These are phyloP conservation scores for Drosophila erecta DNA, from an alignment of 1,140 invertebrate genomes.

Conservation along the genomic window DNA sequence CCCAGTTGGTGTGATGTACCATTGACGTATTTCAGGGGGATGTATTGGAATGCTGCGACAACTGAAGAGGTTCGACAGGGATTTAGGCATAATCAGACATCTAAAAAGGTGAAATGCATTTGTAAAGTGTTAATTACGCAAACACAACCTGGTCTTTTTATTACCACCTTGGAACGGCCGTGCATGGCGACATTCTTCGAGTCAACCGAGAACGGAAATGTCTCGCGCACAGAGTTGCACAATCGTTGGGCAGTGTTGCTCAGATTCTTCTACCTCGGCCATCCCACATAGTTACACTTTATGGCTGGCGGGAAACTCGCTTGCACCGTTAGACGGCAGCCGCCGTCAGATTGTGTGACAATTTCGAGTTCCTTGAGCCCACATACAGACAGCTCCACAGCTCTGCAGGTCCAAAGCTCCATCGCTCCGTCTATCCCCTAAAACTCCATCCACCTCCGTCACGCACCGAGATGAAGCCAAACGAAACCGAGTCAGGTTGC, in stretches of 20 bases:
- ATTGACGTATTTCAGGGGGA: conserved; percentile 15
- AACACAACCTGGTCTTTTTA: too few species aligned
- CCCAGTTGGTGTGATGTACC: not conserved
- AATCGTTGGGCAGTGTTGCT: conserved; percentile 46
- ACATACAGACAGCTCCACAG: conserved; percentile 48
- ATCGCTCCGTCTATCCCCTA: conserved; percentile 6
- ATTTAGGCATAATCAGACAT: not conserved
- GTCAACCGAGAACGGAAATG: conserved; percentile 81
- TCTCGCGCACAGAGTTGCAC: conserved; percentile 54
- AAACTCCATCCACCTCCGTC: conserved; percentile 31
- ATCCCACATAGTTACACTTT: conserved; percentile 53
- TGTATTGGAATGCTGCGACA: not conserved
- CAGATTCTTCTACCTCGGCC: conserved; percentile 17
- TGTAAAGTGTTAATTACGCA: too few species aligned
- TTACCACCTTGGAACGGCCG: too few species aligned
- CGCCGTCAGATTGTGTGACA: conserved; percentile 56
- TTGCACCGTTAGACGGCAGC: conserved; percentile 53
- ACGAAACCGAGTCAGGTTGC: conserved; percentile 51
- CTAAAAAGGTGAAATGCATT: not conserved
- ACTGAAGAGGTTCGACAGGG: not conserved
- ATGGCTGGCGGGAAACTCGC: conserved; percentile 26
- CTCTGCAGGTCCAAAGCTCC: conserved; percentile 4
- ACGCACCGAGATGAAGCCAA: conserved; percentile 65
- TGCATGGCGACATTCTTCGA: conserved; percentile 13
- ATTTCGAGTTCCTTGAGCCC: conserved; percentile 81